Base-by-base conservation (phyloP, 2,797 vertebrate genomes). In the Yasuhikotakia modesta region DNA sequence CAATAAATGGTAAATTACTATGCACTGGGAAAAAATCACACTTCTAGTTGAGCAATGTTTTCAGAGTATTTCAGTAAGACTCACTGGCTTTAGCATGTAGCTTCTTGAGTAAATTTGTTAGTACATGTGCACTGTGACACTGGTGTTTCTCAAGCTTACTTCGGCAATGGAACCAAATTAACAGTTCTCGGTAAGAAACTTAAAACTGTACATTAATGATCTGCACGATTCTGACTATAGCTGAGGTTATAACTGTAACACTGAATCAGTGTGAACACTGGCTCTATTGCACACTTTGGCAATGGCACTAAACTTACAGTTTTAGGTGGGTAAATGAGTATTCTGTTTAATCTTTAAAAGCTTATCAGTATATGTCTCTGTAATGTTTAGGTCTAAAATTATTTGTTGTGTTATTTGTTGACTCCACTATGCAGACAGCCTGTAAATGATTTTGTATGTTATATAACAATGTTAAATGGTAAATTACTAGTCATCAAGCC, bases 81-180 rank as follows among this genome's bases (percentile, higher is more conserved):
- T 58, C 19, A 27, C 16, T 5, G 2, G 13, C 2, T 32, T 50
- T 21, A 16, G 60, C 46, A 24, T 39, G 52, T 39, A 19, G 10
- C 13, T 6, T 45, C 30, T 55, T 45, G 16, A 16, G 21, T 66
- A 66, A 27, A 75, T 57, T 66, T 66, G 35, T 19, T 39, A 63
- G 32, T 63, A 19, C 60, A 63, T 46, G 39, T 21, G 21, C 35
- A 24, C 64, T 66, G 64, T 66, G 74, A 48, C 74, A 2, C 74
- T 48, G 13, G 64, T 46, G 0, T 2, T 55, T 35, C 13, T 32
- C 78, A 81, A 74, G 88, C 87, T 0, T 87, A 86, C 80, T 91
- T 91, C 79, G 89, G 89, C 70, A 64, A 68, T 70, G 89, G 90
- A 83, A 91, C 89, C 21, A 91, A 90, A 85, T 77, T 92, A 55